Evolutionary conservation across 2,888 invertebrate species (phyloP).

Genomic region (Acleris emargana): DNA sequence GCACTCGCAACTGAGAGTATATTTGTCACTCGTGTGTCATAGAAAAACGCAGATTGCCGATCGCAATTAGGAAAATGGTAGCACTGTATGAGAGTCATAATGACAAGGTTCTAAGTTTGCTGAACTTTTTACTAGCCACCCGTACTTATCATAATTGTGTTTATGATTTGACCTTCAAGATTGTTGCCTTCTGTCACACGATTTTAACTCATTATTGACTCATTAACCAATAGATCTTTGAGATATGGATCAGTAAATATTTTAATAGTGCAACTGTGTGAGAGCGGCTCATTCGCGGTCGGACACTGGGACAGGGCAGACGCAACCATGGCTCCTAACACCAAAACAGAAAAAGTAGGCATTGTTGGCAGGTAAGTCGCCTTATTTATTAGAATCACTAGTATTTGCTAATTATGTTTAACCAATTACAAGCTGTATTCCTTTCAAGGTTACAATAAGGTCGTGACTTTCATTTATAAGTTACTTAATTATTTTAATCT

Average conservation of each 20-base stretch:
- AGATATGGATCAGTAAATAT: neutral
- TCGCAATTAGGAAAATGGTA: too few species aligned
- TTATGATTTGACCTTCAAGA: neutral
- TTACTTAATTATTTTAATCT: neutral
- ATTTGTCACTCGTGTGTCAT: too few species aligned
- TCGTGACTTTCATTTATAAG: slow-evolving; percentile 1
- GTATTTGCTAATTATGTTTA: neutral
- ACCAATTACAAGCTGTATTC: too few species aligned
- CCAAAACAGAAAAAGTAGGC: slow-evolving; percentile 87
- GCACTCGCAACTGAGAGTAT: too few species aligned
- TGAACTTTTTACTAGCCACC: too few species aligned
- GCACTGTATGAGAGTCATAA: too few species aligned
- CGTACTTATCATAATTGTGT: too few species aligned
- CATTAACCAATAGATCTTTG: neutral
- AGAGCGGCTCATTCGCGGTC: slow-evolving; percentile 52
- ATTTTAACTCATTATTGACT: slow-evolving; percentile 1
- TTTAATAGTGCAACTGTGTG: slow-evolving; percentile 8
- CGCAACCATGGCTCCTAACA: slow-evolving; percentile 61
- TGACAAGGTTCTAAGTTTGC: too few species aligned
- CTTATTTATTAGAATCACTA: slow-evolving; percentile 1
- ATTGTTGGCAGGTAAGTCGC: slow-evolving; percentile 88
- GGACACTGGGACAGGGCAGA: slow-evolving; percentile 46
- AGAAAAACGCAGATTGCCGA: too few species aligned
- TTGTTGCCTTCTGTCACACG: neutral
- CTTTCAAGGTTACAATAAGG: neutral